Percentiles rank a stretch among this genome's conserved stretches.
Evolutionary conservation across 2,113 vertebrate species (phyloP).

Genomic region (Cyprinodon tularosa): DNA sequence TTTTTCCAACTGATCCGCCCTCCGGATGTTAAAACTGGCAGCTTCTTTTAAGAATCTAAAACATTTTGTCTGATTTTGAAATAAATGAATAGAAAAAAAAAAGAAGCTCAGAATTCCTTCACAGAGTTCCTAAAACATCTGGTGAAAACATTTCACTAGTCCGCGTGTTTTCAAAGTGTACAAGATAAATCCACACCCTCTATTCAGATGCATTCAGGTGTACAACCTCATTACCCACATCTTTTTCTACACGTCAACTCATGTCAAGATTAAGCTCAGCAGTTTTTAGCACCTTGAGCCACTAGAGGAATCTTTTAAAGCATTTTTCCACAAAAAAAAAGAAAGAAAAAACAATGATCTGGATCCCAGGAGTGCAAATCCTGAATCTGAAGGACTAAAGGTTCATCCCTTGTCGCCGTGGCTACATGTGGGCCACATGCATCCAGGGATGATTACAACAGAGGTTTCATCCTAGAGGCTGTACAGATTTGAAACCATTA

Average conservation of each 20-base stretch:
- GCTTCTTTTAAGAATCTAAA: neutral
- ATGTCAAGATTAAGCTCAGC: neutral
- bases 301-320: neutral
- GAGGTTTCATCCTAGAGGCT: neutral
- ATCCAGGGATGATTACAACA: no score
- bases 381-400: no score
- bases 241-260: conserved; percentile 41
- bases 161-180: neutral
- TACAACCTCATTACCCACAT: conserved; percentile 4
- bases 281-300: neutral
- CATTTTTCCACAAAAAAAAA: neutral
- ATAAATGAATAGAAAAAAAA: neutral
- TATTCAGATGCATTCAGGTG: conserved; percentile 20
- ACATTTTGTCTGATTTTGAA: neutral
- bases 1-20: neutral
- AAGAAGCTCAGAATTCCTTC: neutral
- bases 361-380: neutral
- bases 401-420: no score
- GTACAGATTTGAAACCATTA: neutral
- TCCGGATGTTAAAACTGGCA: neutral
- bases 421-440: no score
- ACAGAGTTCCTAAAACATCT: neutral
- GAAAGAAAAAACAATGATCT: neutral
- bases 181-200: conserved; percentile 19
- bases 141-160: neutral